phyloP scores from a whole-genome alignment of 1,140 invertebrate genomes.

The Philaenus spumarius region DNA sequence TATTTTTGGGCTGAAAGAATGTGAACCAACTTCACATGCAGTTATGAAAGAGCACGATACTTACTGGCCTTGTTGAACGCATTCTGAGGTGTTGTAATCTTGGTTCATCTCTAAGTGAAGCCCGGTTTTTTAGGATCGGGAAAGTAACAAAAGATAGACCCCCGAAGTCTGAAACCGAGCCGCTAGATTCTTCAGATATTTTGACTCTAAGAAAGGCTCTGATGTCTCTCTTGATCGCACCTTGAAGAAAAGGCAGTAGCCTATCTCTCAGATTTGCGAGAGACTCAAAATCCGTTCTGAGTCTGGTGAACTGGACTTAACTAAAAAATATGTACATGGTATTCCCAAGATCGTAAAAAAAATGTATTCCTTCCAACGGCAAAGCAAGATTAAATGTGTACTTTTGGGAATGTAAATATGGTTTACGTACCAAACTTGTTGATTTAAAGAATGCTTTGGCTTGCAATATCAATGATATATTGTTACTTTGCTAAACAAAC shows the following conservation, averaged over 20 bases:
- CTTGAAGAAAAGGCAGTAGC: background rate
- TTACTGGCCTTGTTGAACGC: background rate
- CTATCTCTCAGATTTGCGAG: background rate
- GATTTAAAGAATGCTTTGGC: too few species aligned
- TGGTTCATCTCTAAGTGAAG: too few species aligned
- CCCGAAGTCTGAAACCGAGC: background rate
- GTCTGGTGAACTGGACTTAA: background rate
- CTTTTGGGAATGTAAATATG: too few species aligned
- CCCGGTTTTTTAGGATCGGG: background rate
- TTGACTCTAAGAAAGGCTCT: too few species aligned
- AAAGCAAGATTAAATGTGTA: conserved; percentile 6
- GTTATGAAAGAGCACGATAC: background rate
- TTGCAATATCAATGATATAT: too few species aligned
- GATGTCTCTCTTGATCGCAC: background rate
- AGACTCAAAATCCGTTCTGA: background rate
- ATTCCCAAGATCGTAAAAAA: conserved; percentile 1
- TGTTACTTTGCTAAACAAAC: too few species aligned
- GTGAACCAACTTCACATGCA: background rate
- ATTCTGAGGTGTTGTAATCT: too few species aligned
- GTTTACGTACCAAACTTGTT: too few species aligned
- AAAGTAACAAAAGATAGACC: background rate
- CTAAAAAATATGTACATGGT: background rate
- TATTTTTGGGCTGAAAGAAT: background rate
- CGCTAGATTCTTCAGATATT: background rate
- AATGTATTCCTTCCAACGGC: background rate